Base-by-base conservation (phyloP, 2,888 invertebrate species). In the Baccha elongata region DNA sequence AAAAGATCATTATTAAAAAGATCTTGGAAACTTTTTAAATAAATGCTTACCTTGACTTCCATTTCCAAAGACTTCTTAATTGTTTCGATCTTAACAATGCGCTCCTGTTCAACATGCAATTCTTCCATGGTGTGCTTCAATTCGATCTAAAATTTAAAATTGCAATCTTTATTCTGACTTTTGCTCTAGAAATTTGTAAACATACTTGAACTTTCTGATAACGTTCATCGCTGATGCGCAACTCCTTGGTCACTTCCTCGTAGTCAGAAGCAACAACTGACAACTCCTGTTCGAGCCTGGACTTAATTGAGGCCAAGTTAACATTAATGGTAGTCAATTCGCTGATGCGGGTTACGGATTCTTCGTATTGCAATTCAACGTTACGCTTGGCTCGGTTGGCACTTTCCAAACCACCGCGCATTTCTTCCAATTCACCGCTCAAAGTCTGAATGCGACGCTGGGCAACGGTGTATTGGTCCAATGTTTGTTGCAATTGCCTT, bases 11-110 rank as follows among this genome's bases (percentile, higher is more conserved):
- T 19, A 0, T 29, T 5, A 0, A 19, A 11, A 6, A 11, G 3
- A 67, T 10, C n/a, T 2, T 19, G 8, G 4, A 35, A 74, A 48
- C n/a, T 10, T 13, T 7, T 46, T 17, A 1, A 8, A 1, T 1
- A 68, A 68, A 44, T 7, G 26, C 65, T 83, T 85, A 93, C 93
- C 94, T 97, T 98, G 88, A 98, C 98, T 93, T 98, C 98, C 90
- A 98, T 97, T 92, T 99, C 98, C 89, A 98, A 94, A 85, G 97
- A 97, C 93, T 98, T 98, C 94, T 98, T 98, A 92, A 98, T 96
- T 87, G 98, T 95, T 92, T 99, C 98, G 91, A 98, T 97, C 93
- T 98, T 98, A 88, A 98, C 96, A 88, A 97, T 96, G 90, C 98
- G 97, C 91, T 98, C 98, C 91, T 97, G 97, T 91, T 99, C 98